Percentiles rank a stretch among this genome's conserved stretches.
Evolutionary conservation across 2,797 vertebrate species (phyloP).

Genomic region (Molossus molossus): DNA sequence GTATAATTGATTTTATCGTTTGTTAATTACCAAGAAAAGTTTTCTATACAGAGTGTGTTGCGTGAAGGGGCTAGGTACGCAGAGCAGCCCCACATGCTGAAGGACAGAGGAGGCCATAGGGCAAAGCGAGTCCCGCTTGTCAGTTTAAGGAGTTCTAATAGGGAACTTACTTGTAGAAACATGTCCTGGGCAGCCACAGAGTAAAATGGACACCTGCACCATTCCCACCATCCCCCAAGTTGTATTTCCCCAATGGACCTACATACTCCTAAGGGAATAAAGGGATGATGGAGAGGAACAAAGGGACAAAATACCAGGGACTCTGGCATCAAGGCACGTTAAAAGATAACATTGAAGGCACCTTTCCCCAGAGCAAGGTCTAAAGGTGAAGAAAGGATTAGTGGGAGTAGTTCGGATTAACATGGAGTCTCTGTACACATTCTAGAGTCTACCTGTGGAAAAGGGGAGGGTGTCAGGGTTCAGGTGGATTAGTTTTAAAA

Average conservation of each 20-base stretch:
- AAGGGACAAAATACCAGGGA: too few relatives aligned
- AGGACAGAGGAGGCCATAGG: not conserved
- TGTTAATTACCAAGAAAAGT: not conserved
- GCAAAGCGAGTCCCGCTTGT: not conserved
- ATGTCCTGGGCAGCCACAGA: not conserved
- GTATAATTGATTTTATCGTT: slow-evolving; percentile 38
- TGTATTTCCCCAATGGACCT: not conserved
- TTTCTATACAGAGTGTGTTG: not conserved
- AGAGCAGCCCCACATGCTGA: not conserved
- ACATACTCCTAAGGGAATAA: not conserved
- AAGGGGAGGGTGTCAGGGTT: not conserved
- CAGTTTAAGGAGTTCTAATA: not conserved
- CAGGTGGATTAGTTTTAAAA: not conserved
- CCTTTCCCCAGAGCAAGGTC: not conserved
- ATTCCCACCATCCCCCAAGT: too few relatives aligned
- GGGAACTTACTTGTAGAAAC: not conserved
- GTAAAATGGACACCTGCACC: not conserved
- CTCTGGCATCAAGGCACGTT: not conserved
- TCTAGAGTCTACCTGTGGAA: too few relatives aligned
- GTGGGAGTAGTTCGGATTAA: not conserved
- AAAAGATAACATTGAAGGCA: not conserved
- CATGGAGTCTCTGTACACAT: too few relatives aligned
- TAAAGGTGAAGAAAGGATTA: not conserved
- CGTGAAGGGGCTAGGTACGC: not conserved
- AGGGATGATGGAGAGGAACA: not conserved